phyloP scores from a whole-genome alignment of 1,140 invertebrate genomes.

The Ladona fulva region DNA sequence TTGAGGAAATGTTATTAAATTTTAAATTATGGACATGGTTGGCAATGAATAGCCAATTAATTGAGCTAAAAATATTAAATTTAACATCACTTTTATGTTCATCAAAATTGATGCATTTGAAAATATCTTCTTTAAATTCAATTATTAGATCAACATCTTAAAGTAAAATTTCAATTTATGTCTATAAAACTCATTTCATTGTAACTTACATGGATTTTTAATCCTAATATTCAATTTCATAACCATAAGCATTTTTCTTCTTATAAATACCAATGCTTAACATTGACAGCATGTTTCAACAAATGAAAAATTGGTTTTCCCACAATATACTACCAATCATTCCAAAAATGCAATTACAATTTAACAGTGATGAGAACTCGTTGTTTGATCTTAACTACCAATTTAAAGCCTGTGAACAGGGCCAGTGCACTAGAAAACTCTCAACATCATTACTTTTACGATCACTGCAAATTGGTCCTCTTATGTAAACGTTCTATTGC shows the following conservation, averaged over 20 bases:
- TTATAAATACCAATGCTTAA: too few relatives aligned
- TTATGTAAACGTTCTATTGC: constrained; percentile 18
- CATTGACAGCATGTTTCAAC: too few relatives aligned
- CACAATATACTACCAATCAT: neutral
- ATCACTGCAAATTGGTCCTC: constrained; percentile 15
- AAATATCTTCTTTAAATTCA: constrained; percentile 9
- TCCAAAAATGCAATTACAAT: neutral
- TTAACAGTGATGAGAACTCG: constrained; percentile 7
- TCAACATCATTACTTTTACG: neutral
- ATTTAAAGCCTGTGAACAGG: neutral
- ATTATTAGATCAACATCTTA: neutral
- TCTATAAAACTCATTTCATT: neutral
- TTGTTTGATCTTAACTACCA: neutral
- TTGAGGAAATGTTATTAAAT: neutral
- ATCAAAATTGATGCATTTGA: neutral
- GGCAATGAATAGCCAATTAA: constrained; percentile 3
- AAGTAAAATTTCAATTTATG: neutral
- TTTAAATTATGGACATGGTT: neutral
- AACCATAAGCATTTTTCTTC: too few relatives aligned
- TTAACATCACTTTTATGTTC: neutral
- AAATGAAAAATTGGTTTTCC: neutral
- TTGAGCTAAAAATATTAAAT: constrained; percentile 11
- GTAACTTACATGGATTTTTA: neutral
- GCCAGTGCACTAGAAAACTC: constrained; percentile 4
- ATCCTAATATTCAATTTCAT: too few relatives aligned